Evolutionary conservation across 2,113 vertebrate genomes (phyloP), one percentile per base, ranked within the genome.

Genomic region (Lepus timidus): DNA sequence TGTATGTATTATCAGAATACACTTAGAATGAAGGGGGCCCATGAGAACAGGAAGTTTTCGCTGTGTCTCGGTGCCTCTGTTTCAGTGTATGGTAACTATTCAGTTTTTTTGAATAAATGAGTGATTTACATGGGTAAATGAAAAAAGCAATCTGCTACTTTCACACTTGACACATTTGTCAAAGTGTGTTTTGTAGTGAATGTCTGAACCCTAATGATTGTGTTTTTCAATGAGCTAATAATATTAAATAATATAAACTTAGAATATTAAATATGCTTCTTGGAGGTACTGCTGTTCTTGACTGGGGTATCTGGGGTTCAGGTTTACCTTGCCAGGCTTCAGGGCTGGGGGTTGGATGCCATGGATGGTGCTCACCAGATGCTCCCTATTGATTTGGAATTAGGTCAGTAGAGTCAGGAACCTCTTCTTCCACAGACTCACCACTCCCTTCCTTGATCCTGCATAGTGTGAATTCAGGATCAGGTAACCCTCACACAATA

Each of bases 21-120:
- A 9, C 79, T 49, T 88, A 39, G 25, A n/a, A 16, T 65, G 75
- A 4, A 27, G 55, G 33, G 55, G 29, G 6, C 76, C 17, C 22
- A 12, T 68, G 36, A 61, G 25, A 74, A 11, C 70, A 76, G 51
- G 3, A 76, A 36, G 44, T 89, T 31, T 80, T 80, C 17, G 1
- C 9, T 55, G 1, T 44, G 16, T 74, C 4, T 84, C 11, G 33
- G 49, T 61, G 3, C 52, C 17, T 20, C 16, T n/a, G 76, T 27
- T 36, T 25, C 20, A 68, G 39, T 74, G 79, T 8, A 1, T 78
- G 23, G 19, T 64, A 71, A 29, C 9, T 49, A 22, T 85, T 82
- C 52, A 83, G 9, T 79, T 23, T 65, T 70, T 75, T 85, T 90
- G 86, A 74, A 71, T 68, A 76, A 85, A 61, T 51, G 29, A 93